Evolutionary conservation across 1,140 invertebrate species (phyloP), one percentile per base, ranked within the genome.

Genomic region (Bombus impatiens): DNA sequence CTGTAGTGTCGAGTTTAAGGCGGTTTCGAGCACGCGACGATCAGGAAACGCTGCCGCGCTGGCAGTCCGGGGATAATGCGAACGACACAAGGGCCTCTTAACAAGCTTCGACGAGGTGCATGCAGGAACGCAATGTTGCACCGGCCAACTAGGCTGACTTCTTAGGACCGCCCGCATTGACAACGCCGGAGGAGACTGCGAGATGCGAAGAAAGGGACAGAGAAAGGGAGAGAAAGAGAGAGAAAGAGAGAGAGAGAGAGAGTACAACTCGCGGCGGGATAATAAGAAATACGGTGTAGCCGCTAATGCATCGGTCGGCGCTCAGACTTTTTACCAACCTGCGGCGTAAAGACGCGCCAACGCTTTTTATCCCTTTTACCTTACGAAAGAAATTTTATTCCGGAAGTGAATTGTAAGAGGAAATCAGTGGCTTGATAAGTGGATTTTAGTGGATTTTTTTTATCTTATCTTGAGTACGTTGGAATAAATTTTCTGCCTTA

Each of bases 101-200:
- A 90, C 89, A 90, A 90, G 89, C 89, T 82, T 81, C 71, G 87
- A 90, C 82, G 84, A 86, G 78, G 88, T 59, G 82, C 81, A 90
- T 85, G 83, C 89, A 84, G 77, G 80, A 90, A 88, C 88, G 84
- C 88, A 85, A 89, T 87, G 89, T 81, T 86, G 86, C 76, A 82
- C 84, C 77, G 62, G 78, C 89, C 87, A 91, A 90, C 89, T 90
- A 90, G 87, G 83, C 84, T 90, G 88, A 88, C 83, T 87, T 65
- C 78, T 72, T 65, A 53, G 82, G 89, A 91, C 89, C 89, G 89
- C 89, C 89, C 89, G 89, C 89, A 88, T 91, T 87, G 89, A 91
- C 84, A 84, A 84, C 72, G 78, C 37, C 37, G 72, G 70, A 40
- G 78, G 76, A 88, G 18, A 28, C 37, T 57, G 67, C 77, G 42